Evolutionary conservation across 2,113 vertebrate genomes (phyloP), one percentile per base, ranked within the genome.

Genomic region (Sceloporus undulatus): DNA sequence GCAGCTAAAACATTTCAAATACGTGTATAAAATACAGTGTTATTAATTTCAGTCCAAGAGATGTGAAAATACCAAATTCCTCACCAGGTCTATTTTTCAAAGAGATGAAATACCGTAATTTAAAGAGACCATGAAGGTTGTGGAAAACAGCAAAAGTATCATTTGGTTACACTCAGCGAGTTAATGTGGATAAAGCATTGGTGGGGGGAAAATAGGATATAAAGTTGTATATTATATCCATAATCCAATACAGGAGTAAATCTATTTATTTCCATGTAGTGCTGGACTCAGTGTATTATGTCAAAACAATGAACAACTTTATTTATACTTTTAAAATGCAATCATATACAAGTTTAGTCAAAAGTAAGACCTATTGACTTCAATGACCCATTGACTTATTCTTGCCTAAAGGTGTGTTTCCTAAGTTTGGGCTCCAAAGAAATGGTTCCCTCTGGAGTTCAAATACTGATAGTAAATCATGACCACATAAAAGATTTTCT

Each of bases 121-220:
- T 89, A n/a, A 59, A 73, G 65, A 91, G 62, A 89, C 83, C 1
- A 85, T 18, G 4, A 83, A 82, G 3, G 73, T 56, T 79, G 25
- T 14, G 74, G 40, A 86, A 34, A 56, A 29, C 42, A 56, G 21
- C 14, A 56, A 56, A 84, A 81, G 11, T 65, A 34, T 2, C 62
- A 29, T 23, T 38, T 23, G 19, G 29, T 1, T 56, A 21, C 23
- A 14, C 71, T 56, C 4, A 34, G 48, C 18, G 25, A 18, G 10
- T 34, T 74, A 34, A 16, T 13, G 18, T 34, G 29, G 40, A 21
- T 54, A 56, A 74, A 29, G 68, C n/a, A 27, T 34, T 70, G 27
- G 68, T 9, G 10, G 56, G 10, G 3, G 11, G 70, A 73, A 34
- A 6, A 27, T 25, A 29, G 40, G 48, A 9, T 68, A 5, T 48